Evolutionary conservation across 2,888 invertebrate species (phyloP), one percentile per base, ranked within the genome.

Genomic region (Polylopha cassiicola): DNA sequence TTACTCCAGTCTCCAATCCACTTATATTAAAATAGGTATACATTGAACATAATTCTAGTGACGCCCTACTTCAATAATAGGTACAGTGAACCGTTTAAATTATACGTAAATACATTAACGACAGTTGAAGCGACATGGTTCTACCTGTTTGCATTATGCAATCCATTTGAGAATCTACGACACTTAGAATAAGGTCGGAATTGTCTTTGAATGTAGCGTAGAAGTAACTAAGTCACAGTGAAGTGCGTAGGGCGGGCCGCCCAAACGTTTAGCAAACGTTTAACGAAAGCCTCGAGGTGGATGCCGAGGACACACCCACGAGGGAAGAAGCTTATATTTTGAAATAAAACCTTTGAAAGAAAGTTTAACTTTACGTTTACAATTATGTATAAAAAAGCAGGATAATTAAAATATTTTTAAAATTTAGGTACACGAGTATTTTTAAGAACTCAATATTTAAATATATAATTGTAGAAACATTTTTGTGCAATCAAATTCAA

Each of bases 231-330:
- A 63, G 65, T 73, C 63, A 57, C 46, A 58, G 60, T 60, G 58
- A 66, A 71, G 67, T 62, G 53, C 55, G 71, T 73, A 81, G 84
- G 85, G 85, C 85, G 84, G 84, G 80, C 84, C 84, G 85, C 85
- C 85, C 85, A 85, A 85, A 75, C 85, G 84, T 84, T 85, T 85
- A 84, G 75, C 76, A 73, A 76, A 67, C 81, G 81, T 84, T 85
- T 85, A 84, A 71, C 75, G 70, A 68, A 73, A 70, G 73, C 64
- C 67, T 69, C 65, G 71, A 67, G 71, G 71, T 68, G 73, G 61
- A 65, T 65, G 51, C 53, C 46, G 48, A 59, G 66, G 81, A 76
- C 81, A 81, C 85, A 77, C 84, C 84, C 84, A 69, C 72, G 53
- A 56, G 65, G 71, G 68, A 8, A 23, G 22, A 39, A 23, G 20